Conservation (phyloP, 2,797 vertebrate genomes). For the Chaunax sp. region DNA sequence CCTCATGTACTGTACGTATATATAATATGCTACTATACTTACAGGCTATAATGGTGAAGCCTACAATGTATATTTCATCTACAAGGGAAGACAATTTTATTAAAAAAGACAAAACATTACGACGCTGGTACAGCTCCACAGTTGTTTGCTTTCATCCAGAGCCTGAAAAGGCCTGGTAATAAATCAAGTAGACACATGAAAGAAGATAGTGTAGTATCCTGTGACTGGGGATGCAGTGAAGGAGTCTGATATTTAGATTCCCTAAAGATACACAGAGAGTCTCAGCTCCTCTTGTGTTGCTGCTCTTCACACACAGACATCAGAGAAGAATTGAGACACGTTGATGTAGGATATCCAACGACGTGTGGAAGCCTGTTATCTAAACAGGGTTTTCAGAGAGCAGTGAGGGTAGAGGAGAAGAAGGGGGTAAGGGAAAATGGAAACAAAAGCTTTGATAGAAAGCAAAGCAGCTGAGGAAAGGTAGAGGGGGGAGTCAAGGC, state of each 20-base stretch:
- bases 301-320: constrained; percentile 70
- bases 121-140: constrained; percentile 48
- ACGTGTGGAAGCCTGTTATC: constrained; percentile 65
- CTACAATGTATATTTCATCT: constrained; percentile 35
- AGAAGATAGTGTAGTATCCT: constrained; percentile 75
- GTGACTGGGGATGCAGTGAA: constrained; percentile 65
- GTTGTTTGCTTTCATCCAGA: constrained; percentile 74
- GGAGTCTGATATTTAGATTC: constrained; percentile 79
- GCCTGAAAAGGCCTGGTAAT: constrained; percentile 70
- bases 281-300: constrained; percentile 61
- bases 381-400: constrained; percentile 59
- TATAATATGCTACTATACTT: constrained; percentile 41
- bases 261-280: constrained; percentile 64
- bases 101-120: constrained; percentile 71
- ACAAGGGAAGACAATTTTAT: constrained; percentile 65
- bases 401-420: constrained; percentile 42
- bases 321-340: constrained; percentile 57
- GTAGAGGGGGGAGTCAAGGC: constrained; percentile 38
- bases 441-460: constrained; percentile 52
- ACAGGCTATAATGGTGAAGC: constrained; percentile 17
- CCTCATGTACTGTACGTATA: no score
- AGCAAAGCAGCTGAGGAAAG: constrained; percentile 31
- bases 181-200: constrained; percentile 79
- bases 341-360: constrained; percentile 71
- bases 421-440: constrained; percentile 36